A percentile compares a stretch with the other conserved stretches of the same genome.
These are phyloP conservation scores for Ceratoteleas bidentatus DNA, from an alignment of 1,140 invertebrate genomes.

Conservation along the genomic window DNA sequence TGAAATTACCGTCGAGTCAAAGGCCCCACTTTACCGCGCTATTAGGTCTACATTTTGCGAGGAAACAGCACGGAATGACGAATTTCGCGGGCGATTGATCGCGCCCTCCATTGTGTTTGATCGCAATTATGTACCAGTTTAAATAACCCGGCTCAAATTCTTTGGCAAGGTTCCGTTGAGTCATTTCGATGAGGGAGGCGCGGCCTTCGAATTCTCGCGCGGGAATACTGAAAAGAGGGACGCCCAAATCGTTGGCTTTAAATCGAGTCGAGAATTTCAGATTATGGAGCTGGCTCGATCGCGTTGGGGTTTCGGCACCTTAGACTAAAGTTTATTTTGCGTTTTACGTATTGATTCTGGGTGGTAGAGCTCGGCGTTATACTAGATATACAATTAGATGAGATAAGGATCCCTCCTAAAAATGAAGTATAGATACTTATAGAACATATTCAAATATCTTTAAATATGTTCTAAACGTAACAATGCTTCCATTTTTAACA, in stretches of 20 bases:
- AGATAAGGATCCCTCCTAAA: too few species aligned
- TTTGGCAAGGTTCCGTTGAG: conserved; percentile 27
- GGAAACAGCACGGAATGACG: conserved; percentile 54
- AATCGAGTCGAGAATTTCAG: background rate
- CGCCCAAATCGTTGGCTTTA: too few species aligned
- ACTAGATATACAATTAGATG: too few species aligned
- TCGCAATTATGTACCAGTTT: conserved; percentile 48
- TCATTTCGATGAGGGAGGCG: conserved; percentile 4
- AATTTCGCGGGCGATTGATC: conserved; percentile 57
- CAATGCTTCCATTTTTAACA: too few species aligned
- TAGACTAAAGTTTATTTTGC: too few species aligned
- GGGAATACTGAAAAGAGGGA: background rate
- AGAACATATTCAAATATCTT: too few species aligned
- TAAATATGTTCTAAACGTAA: too few species aligned
- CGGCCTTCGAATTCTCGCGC: too few species aligned
- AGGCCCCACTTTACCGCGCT: conserved; percentile 53
- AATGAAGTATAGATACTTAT: too few species aligned
- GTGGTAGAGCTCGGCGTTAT: too few species aligned
- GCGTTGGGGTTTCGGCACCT: conserved; percentile 5
- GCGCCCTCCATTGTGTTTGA: conserved; percentile 46
- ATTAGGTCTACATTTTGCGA: conserved; percentile 57
- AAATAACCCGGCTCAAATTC: conserved; percentile 38
- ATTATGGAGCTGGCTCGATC: background rate
- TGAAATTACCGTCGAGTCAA: conserved; percentile 54
- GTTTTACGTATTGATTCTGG: too few species aligned